Conservation (phyloP, 2,113 vertebrate species). For the Vombatus ursinus region DNA sequence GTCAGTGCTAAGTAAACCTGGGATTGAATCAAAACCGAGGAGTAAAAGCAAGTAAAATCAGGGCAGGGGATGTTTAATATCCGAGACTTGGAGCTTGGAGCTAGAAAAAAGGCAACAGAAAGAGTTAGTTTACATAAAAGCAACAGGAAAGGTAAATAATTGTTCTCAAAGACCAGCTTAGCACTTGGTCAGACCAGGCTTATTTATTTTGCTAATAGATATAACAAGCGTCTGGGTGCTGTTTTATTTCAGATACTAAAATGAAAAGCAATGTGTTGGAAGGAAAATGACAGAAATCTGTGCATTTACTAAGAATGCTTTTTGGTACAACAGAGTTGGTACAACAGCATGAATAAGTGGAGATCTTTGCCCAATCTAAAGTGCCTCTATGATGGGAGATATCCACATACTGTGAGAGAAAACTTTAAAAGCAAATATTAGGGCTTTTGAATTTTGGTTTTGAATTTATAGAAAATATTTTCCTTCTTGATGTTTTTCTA, state of each 20-base stretch:
- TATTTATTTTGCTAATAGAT: not conserved
- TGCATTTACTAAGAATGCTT: conserved; percentile 29
- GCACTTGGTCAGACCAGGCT: not conserved
- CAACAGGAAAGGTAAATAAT: conserved; percentile 15
- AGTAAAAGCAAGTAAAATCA: not conserved
- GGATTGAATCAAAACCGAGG: not conserved
- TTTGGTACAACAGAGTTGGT: not conserved
- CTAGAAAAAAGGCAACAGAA: not conserved
- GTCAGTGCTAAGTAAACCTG: not conserved
- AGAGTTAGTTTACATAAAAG: not conserved
- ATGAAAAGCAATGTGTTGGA: not conserved
- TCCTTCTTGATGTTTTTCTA: conserved; percentile 3
- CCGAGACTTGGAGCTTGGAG: not conserved
- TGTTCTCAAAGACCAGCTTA: not conserved
- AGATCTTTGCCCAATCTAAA: conserved; percentile 6
- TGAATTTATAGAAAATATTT: conserved; percentile 1
- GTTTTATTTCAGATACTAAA: conserved; percentile 38
- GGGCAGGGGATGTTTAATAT: not conserved
- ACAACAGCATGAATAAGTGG: not conserved
- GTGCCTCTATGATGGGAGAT: not conserved
- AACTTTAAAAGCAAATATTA: not conserved
- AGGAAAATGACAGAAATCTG: not conserved
- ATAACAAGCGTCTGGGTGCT: not conserved
- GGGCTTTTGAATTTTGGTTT: not conserved
- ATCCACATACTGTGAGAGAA: not conserved